Percentiles rank a stretch among this genome's conserved stretches.
phyloP scores from a whole-genome alignment of 2,888 invertebrate species.

The Drosophila cyrtoloma region DNA sequence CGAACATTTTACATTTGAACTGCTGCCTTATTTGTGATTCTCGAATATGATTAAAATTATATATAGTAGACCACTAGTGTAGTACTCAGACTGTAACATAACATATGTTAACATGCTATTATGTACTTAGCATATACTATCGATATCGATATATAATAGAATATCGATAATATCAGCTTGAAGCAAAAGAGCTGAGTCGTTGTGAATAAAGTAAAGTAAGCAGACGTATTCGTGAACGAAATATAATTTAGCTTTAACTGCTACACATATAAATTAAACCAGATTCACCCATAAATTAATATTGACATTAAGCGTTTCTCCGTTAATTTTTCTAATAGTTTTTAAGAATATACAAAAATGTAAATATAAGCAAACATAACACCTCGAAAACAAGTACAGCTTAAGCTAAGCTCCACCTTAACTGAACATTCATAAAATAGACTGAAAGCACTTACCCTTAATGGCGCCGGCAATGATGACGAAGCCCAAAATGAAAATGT shows the following conservation, averaged over 20 bases:
- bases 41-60: neutral
- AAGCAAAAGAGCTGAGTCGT: neutral
- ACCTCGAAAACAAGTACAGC: neutral
- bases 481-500: constrained; percentile 90
- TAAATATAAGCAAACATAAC: neutral
- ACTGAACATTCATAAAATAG: neutral
- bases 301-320: neutral
- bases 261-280: neutral
- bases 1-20: neutral
- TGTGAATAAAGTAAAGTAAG: neutral
- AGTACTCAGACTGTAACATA: no score
- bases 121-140: neutral
- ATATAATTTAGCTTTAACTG: neutral
- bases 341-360: neutral
- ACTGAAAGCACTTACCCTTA: constrained; percentile 86
- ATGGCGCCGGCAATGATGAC: constrained; percentile 90
- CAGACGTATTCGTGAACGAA: neutral
- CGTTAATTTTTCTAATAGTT: neutral
- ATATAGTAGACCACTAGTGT: neutral
- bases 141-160: neutral
- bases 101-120: neutral
- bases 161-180: neutral
- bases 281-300: neutral
- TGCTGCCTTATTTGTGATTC: neutral
- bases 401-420: neutral